Percentiles rank a stretch among this genome's conserved stretches.
Evolutionary conservation across 1,140 invertebrate species (phyloP).

Genomic region (Aphaenogaster ashmeadi): DNA sequence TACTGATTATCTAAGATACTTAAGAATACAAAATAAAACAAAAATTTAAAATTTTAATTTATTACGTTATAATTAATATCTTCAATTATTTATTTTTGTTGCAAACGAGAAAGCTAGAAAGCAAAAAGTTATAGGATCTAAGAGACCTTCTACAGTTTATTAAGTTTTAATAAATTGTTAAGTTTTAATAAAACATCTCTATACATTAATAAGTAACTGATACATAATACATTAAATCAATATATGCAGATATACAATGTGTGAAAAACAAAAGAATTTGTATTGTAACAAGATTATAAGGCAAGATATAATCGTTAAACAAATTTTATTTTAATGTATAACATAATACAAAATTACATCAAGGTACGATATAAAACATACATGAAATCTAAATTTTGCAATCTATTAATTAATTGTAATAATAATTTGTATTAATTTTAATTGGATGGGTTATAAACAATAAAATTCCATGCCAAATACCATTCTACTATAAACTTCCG

Average conservation of each 20-base stretch:
- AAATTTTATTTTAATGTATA: background rate
- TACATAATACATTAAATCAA: background rate
- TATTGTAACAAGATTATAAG: background rate
- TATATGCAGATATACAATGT: background rate
- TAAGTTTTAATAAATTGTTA: slow-evolving; percentile 20
- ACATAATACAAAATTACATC: background rate
- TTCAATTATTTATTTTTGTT: background rate
- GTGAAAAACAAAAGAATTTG: background rate
- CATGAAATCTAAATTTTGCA: background rate
- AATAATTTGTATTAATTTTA: slow-evolving; percentile 8
- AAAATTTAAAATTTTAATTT: background rate
- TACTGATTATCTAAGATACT: background rate
- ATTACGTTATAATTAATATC: background rate
- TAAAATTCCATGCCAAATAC: background rate
- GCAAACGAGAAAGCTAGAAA: background rate
- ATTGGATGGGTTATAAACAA: background rate
- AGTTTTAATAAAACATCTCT: background rate
- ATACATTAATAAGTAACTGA: background rate
- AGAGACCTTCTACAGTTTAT: background rate
- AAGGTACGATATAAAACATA: background rate
- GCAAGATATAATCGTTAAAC: background rate
- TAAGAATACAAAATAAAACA: background rate
- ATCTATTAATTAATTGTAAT: background rate
- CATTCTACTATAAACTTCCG: background rate
- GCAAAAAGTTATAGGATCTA: background rate